phyloP scores from a whole-genome alignment of 2,797 vertebrate species.

The Myotis vivesi region DNA sequence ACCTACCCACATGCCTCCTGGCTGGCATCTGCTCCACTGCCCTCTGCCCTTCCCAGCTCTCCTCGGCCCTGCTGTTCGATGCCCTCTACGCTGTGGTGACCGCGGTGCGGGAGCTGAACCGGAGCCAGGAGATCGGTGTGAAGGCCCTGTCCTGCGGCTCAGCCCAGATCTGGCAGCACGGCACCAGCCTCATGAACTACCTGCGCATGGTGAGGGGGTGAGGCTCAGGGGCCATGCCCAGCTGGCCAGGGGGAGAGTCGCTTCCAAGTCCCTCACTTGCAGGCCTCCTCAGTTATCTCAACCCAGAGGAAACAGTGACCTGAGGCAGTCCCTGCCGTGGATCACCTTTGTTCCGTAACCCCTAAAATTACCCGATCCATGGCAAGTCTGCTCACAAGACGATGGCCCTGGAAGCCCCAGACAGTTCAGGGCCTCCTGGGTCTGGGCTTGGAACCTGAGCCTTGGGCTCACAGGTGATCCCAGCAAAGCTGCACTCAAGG shows the following conservation, averaged over 20 bases:
- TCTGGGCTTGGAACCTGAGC: not conserved
- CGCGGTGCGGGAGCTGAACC: conserved; percentile 96
- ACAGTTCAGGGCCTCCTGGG: not conserved
- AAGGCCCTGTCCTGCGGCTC: conserved; percentile 97
- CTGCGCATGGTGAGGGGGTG: conserved; percentile 95
- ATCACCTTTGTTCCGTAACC: not conserved
- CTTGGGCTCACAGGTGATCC: not conserved
- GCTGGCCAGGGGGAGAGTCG: not conserved
- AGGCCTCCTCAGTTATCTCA: not conserved
- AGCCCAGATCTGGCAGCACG: conserved; percentile 98
- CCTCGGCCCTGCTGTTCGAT: conserved; percentile 96
- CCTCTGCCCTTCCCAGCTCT: conserved; percentile 86
- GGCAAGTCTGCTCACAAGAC: not conserved
- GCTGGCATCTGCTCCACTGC: not conserved
- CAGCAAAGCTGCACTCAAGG: not conserved
- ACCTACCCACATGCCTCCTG: not conserved
- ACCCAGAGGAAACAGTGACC: not conserved
- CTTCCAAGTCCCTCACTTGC: no score
- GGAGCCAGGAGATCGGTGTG: conserved; percentile 97
- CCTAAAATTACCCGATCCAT: not conserved
- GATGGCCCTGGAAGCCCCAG: not conserved
- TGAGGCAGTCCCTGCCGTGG: no score
- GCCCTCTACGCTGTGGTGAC: conserved; percentile 95
- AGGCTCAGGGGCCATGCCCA: not conserved
- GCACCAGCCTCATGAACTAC: conserved; percentile 99